A percentile compares a stretch with the other conserved stretches of the same genome.
These are phyloP conservation scores for Bothrops alternatus DNA, from an alignment of 2,797 vertebrate species.

Conservation along the genomic window DNA sequence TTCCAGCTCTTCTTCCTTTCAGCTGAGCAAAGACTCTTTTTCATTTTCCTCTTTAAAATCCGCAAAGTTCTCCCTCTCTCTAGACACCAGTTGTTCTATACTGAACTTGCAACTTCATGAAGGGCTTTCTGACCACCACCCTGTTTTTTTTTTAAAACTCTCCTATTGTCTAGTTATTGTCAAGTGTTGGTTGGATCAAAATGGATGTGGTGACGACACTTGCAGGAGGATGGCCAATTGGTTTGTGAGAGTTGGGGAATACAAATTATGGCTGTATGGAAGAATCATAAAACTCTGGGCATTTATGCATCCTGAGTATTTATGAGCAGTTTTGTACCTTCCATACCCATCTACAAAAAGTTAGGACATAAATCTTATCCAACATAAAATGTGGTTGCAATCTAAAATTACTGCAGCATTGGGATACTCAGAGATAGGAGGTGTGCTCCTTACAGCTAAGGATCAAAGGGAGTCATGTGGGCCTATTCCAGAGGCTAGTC, in stretches of 20 bases:
- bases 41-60: background rate
- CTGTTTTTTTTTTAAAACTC: background rate
- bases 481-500: background rate
- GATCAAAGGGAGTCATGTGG: constrained; percentile 17
- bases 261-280: background rate
- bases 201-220: background rate
- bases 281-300: background rate
- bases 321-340: background rate
- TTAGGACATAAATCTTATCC: background rate
- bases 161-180: background rate
- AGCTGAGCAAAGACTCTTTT: background rate
- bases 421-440: background rate
- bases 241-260: background rate
- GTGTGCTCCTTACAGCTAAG: background rate
- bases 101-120: background rate
- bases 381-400: background rate
- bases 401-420: background rate
- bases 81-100: background rate
- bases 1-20: background rate
- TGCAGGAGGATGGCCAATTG: background rate
- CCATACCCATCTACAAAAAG: background rate
- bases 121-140: background rate
- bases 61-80: background rate
- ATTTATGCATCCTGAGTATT: background rate
- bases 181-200: background rate